A percentile compares a stretch with the other conserved stretches of the same genome.
These are phyloP conservation scores for Lasioglossum baleicum DNA, from an alignment of 1,140 invertebrate genomes.

Conservation along the genomic window DNA sequence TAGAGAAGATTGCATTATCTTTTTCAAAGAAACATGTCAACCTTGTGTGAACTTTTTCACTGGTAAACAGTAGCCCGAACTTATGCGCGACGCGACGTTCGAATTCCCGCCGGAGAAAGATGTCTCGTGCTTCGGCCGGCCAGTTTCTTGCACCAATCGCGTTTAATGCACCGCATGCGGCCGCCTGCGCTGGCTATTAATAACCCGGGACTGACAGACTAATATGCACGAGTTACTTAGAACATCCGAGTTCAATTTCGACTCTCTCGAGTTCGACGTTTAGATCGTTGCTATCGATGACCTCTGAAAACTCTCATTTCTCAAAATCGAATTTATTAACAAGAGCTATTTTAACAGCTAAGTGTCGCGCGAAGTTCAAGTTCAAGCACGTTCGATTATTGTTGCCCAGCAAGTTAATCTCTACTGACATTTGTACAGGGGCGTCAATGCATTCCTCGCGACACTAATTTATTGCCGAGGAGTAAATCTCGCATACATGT, in stretches of 20 bases:
- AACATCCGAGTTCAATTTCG: slow-evolving; percentile 23
- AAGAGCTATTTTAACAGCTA: too few species aligned
- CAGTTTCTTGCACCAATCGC: not conserved
- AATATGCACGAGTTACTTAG: not conserved
- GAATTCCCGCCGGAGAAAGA: not conserved
- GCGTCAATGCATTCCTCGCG: too few species aligned
- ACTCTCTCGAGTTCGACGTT: not conserved
- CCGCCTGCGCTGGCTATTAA: slow-evolving; percentile 40
- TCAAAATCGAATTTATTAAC: too few species aligned
- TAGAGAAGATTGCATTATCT: not conserved
- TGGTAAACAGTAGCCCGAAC: not conserved
- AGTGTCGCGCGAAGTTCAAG: too few species aligned
- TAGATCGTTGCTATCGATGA: not conserved
- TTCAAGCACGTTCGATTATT: too few species aligned
- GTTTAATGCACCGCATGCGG: not conserved
- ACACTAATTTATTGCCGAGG: too few species aligned
- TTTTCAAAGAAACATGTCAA: not conserved
- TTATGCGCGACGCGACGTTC: not conserved
- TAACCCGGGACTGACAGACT: slow-evolving; percentile 38
- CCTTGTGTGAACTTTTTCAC: not conserved
- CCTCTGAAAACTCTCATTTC: too few species aligned
- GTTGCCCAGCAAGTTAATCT: too few species aligned
- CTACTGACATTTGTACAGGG: too few species aligned
- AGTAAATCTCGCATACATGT: too few species aligned
- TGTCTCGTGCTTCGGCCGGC: not conserved